Evolutionary conservation across 2,113 vertebrate species (phyloP), one percentile per base, ranked within the genome.

Genomic region (Cavia aperea): DNA sequence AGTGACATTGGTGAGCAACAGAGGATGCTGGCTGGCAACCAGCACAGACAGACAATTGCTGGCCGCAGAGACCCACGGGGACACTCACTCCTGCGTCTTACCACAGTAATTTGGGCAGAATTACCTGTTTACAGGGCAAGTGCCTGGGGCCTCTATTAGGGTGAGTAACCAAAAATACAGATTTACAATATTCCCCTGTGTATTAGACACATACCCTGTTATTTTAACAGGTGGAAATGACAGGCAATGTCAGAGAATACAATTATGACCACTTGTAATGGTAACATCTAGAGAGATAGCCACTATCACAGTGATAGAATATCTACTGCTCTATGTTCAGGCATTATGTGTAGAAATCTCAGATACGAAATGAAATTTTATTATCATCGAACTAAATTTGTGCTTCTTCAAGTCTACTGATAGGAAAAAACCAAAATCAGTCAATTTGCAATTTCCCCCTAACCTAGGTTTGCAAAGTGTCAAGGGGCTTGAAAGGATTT

Each of bases 361-460:
- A 87, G n/a, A 51, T 70, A 65, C 4, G 11, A 79, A 79, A 73
- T 63, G 4, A 51, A 39, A 91, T 58, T 72, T 88, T 68, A 58
- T 88, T 90, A 43, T 62, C 65, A 46, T 73, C 81, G 33, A 85
- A 11, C 31, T 43, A 81, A 63, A 70, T 81, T 92, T 91, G 77
- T 81, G 68, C n/a, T 82, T 79, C 43, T 92, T 19, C 62, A 56
- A 60, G 58, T 89, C 9, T 70, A 36, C 12, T 73, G 63, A 14
- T 16, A 86, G 56, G 58, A 93, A 90, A 94, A 84, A 94, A 84
- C 82, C 12, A 56, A 81, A 75, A 9, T 81, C 46, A n/a, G n/a
- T 49, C 31, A 11, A 5, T 60, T 89, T 12, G 29, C 51, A 29
- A 39, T 60, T 18, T 81, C 9, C 29, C 9, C 18, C 12, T 62